Evolutionary conservation across 2,888 invertebrate species (phyloP).

Genomic region (Hydrotaea diabolus): DNA sequence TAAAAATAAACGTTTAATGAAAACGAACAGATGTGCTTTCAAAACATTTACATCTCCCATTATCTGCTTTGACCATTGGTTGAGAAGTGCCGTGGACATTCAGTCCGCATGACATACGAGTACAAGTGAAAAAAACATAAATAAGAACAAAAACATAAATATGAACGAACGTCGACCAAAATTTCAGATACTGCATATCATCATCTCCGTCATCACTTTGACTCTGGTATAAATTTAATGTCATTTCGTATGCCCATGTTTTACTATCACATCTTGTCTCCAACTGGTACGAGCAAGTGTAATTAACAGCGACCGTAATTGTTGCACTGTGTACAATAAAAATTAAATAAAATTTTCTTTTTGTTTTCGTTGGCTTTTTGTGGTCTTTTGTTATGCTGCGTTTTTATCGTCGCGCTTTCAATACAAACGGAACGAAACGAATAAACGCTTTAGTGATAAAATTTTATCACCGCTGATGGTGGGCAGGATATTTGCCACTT

Average conservation of each 20-base stretch:
- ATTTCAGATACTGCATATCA: not conserved
- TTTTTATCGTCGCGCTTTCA: slow-evolving; percentile 35
- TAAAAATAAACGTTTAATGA: not conserved
- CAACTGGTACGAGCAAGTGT: not conserved
- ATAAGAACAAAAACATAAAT: slow-evolving; percentile 2
- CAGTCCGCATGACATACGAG: too few relatives aligned
- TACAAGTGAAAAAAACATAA: not conserved
- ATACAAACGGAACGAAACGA: slow-evolving; percentile 24
- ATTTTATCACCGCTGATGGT: slow-evolving; percentile 56
- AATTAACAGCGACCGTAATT: slow-evolving; percentile 21
- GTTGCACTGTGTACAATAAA: slow-evolving; percentile 13
- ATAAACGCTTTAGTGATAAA: slow-evolving; percentile 53
- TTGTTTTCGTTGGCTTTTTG: not conserved
- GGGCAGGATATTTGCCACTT: slow-evolving; percentile 41
- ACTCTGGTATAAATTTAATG: not conserved
- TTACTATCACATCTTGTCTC: not conserved
- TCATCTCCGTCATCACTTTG: not conserved
- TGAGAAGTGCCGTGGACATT: not conserved
- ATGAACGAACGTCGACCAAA: not conserved
- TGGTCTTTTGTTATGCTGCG: not conserved
- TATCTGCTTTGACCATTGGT: not conserved
- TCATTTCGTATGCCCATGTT: not conserved
- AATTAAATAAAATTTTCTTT: slow-evolving; percentile 12
- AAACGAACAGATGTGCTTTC: not conserved
- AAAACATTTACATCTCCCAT: not conserved